Percentiles rank a stretch among this genome's conserved stretches.
These are phyloP conservation scores for Lepidotrigona ventralis DNA, from an alignment of 1,140 invertebrate genomes.

Conservation along the genomic window DNA sequence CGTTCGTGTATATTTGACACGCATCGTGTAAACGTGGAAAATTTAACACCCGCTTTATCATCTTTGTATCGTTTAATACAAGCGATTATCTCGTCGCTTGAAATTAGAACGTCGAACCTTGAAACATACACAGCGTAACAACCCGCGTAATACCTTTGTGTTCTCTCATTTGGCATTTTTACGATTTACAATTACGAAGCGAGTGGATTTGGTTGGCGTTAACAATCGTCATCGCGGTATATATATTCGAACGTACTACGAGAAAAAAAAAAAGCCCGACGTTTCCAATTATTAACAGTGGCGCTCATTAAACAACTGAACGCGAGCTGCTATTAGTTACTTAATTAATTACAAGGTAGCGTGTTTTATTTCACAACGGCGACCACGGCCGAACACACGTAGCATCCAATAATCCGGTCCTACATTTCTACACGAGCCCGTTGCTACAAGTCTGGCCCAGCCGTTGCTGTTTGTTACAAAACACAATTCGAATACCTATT, in stretches of 20 bases:
- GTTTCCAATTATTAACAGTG: conserved; percentile 27
- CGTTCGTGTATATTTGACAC: neutral
- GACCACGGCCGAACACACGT: conserved; percentile 39
- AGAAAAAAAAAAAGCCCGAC: neutral
- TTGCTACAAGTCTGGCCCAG: conserved; percentile 58
- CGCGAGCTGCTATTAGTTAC: conserved; percentile 66
- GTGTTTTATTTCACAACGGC: conserved; percentile 73
- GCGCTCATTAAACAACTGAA: conserved; percentile 58
- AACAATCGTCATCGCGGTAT: neutral
- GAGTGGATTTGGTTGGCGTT: neutral
- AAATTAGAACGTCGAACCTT: neutral
- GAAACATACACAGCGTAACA: neutral
- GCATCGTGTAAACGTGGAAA: neutral
- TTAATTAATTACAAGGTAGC: conserved; percentile 73
- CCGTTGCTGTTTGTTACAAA: conserved; percentile 76
- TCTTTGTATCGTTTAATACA: neutral
- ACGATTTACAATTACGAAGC: neutral
- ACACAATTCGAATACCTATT: conserved; percentile 69
- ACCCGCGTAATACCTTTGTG: neutral
- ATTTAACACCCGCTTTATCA: neutral
- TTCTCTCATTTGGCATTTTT: neutral
- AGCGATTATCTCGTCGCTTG: neutral
- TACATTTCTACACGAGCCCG: conserved; percentile 66
- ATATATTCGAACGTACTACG: neutral
- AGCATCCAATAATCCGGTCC: conserved; percentile 75